These are phyloP conservation scores for Dreissena polymorpha DNA, from an alignment of 1,140 invertebrate genomes.

Conservation along the genomic window DNA sequence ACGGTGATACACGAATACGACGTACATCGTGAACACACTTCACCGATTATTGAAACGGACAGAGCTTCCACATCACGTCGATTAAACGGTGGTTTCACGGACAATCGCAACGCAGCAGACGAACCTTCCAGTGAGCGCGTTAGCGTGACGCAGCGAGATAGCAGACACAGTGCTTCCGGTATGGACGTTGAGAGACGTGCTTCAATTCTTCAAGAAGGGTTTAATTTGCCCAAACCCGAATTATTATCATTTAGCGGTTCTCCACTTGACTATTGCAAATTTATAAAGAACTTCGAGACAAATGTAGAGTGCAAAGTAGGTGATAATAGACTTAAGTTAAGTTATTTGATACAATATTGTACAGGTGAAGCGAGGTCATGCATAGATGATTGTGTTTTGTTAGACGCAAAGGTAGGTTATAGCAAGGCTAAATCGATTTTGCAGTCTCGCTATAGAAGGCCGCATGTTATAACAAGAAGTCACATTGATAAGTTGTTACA, in stretches of 20 bases:
- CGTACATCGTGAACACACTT: no score
- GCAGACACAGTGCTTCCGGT: no score
- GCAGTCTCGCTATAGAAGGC: conserved; percentile 4
- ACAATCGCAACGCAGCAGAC: no score
- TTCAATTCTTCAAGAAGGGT: conserved; percentile 2
- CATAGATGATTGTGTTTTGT: conserved; percentile 1
- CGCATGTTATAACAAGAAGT: neutral
- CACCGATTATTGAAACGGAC: no score
- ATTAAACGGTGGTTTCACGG: no score
- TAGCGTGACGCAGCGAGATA: no score
- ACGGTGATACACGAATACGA: no score
- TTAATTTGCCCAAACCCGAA: conserved; percentile 23
- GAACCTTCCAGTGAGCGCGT: no score
- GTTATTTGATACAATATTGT: conserved; percentile 11
- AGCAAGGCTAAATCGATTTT: neutral
- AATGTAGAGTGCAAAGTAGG: conserved; percentile 1
- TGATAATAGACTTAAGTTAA: conserved; percentile 6
- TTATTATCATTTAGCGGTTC: conserved; percentile 12
- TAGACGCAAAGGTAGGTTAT: neutral
- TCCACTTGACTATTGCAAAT: conserved; percentile 27
- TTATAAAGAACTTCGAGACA: conserved; percentile 42
- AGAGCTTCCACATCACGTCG: no score
- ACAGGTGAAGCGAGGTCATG: neutral
- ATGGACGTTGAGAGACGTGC: neutral
- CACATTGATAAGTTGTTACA: conserved; percentile 3